Conservation (phyloP, 2,797 vertebrate species). For the Centroberyx gerrardi region DNA sequence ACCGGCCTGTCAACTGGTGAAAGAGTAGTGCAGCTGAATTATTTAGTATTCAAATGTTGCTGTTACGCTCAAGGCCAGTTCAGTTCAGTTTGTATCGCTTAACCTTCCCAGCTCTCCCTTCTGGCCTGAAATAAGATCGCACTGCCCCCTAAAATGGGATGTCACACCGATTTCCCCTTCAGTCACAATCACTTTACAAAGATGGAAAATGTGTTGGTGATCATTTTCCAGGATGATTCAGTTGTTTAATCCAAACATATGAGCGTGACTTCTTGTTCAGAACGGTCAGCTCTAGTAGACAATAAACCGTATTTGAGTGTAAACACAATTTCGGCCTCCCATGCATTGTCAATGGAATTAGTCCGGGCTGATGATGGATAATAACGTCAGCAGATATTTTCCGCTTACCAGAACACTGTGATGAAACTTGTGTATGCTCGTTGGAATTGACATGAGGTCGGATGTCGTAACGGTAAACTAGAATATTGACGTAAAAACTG, state of each 20-base stretch:
- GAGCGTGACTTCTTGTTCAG: too few species aligned
- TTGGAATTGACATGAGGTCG: too few species aligned
- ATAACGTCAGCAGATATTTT: neutral
- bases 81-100: neutral
- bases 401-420: neutral
- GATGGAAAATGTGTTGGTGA: neutral
- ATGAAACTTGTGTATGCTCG: neutral
- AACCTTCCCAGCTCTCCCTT: neutral
- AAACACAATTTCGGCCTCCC: too few species aligned
- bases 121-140: neutral
- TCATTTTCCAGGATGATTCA: neutral
- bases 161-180: conserved; percentile 4
- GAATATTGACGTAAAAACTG: too few species aligned
- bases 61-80: neutral
- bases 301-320: too few species aligned
- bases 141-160: neutral
- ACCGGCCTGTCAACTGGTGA: conserved; percentile 13
- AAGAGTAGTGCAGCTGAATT: conserved; percentile 17
- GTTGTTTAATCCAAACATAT: too few species aligned
- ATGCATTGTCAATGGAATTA: too few species aligned
- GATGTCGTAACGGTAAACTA: too few species aligned
- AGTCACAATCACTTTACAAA: neutral
- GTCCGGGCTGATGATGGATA: too few species aligned
- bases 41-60: conserved; percentile 37
- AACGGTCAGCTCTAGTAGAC: too few species aligned